Evolutionary conservation across 1,140 invertebrate genomes (phyloP), one percentile per base, ranked within the genome.

Genomic region (Arctopsyche grandis): DNA sequence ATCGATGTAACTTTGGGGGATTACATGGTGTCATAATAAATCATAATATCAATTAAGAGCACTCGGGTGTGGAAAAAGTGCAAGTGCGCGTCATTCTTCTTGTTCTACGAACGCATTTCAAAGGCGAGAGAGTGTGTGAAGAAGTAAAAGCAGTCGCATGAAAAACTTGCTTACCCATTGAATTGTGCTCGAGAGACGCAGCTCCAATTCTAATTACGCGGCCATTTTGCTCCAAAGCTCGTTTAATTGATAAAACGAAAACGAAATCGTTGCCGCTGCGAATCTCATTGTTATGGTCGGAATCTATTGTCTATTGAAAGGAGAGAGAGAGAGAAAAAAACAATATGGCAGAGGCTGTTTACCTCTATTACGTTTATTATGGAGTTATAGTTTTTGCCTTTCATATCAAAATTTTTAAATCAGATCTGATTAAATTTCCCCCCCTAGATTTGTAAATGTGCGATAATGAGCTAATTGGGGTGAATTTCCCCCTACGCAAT

Each of bases 81-180:
- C 63, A 66, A 66, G 63, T 66, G 63, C 24, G 22, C 9, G 24
- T 24, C 63, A 66, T 66, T 22, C 24, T 66, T 52, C 21, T 66
- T 38, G 29, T 38, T 66, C 63, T 24, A 24, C 46, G 60, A 24
- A 19, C 60, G 60, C 24, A 66, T 22, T 46, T 46, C 22, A 21
- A 44, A 12, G 19, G 14, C 78, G 75, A 80, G 81, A 82, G 81
- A 82, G 78, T 82, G 81, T 82, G 78, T 77, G 78, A 82, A 82
- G 44, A 77, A 79, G 75, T 69, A 77, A 78, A 77, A 77, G 75
- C 69, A 75, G 74, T 52, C 75, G n/a, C 19, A 56, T 26, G 77
- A 81, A 82, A 82, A 81, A 82, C 69, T 78, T 69, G 76, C 69
- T 77, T 56, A 69, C 75, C 78, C 78, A 82, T 78, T 82, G 75